Conservation (phyloP, 92 coral and sea anemone genomes). For the Nematostella vectensis region DNA sequence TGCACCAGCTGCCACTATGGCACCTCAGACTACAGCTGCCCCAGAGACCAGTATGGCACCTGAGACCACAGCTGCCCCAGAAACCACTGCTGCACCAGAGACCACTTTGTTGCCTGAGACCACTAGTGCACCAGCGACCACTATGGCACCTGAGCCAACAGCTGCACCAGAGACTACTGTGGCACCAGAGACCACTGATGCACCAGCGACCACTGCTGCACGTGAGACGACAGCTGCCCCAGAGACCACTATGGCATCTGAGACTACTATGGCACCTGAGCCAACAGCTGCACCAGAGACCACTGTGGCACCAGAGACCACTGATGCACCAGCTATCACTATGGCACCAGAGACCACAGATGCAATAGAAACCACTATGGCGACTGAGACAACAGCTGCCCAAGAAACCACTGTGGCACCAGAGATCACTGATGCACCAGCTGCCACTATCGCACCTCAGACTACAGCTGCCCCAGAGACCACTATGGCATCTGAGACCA, state of each 20-base stretch:
- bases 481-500: not conserved
- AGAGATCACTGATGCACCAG: not conserved
- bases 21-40: not conserved
- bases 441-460: not conserved
- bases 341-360: not conserved
- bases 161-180: not conserved
- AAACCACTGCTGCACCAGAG: not conserved
- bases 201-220: constrained; percentile 4
- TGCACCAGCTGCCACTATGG: not conserved
- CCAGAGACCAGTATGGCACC: not conserved
- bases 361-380: not conserved
- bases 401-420: not conserved
- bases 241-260: not conserved
- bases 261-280: constrained; percentile 1
- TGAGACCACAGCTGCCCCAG: not conserved
- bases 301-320: not conserved
- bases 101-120: not conserved
- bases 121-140: too few species aligned
- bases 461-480: not conserved
- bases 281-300: not conserved
- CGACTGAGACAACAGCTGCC: not conserved
- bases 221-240: not conserved
- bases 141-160: not conserved
- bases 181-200: not conserved
- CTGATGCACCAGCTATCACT: too few species aligned